A percentile compares a stretch with the other conserved stretches of the same genome.
Evolutionary conservation across 2,797 vertebrate genomes (phyloP).

Genomic region (Scarus forsteni): DNA sequence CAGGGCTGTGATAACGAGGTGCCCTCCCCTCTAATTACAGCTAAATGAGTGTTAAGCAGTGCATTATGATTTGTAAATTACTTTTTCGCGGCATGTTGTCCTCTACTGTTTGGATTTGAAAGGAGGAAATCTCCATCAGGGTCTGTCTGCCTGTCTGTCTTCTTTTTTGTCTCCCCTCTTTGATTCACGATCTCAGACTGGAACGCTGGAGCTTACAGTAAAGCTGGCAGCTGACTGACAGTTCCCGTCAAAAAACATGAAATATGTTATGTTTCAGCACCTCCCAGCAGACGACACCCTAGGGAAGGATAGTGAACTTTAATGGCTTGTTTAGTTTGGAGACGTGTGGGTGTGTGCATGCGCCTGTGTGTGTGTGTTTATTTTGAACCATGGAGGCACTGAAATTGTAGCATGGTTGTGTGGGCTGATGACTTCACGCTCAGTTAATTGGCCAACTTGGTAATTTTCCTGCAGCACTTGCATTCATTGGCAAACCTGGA

Average conservation of each 20-base stretch:
- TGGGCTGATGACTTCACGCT: conserved; percentile 66
- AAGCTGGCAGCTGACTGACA: conserved; percentile 67
- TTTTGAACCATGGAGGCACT: conserved; percentile 47
- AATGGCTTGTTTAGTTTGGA: conserved; percentile 81
- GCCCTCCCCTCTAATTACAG: conserved; percentile 54
- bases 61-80: conserved; percentile 57
- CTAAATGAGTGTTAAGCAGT: conserved; percentile 45
- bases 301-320: conserved; percentile 72
- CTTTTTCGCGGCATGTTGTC: conserved; percentile 48
- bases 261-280: conserved; percentile 68
- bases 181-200: conserved; percentile 60
- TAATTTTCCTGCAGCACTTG: conserved; percentile 54
- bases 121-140: conserved; percentile 35
- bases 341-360: conserved; percentile 14
- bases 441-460: conserved; percentile 58
- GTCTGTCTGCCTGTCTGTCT: conserved; percentile 32
- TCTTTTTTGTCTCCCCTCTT: conserved; percentile 22
- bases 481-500: conserved; percentile 39
- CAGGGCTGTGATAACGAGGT: conserved; percentile 42
- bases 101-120: conserved; percentile 33
- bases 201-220: conserved; percentile 39
- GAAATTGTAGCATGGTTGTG: conserved; percentile 42
- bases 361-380: conserved; percentile 19
- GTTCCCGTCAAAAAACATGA: conserved; percentile 64
- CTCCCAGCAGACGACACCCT: conserved; percentile 55